Evolutionary conservation across 2,888 invertebrate species (phyloP).

Genomic region (Cerastis leucographa): DNA sequence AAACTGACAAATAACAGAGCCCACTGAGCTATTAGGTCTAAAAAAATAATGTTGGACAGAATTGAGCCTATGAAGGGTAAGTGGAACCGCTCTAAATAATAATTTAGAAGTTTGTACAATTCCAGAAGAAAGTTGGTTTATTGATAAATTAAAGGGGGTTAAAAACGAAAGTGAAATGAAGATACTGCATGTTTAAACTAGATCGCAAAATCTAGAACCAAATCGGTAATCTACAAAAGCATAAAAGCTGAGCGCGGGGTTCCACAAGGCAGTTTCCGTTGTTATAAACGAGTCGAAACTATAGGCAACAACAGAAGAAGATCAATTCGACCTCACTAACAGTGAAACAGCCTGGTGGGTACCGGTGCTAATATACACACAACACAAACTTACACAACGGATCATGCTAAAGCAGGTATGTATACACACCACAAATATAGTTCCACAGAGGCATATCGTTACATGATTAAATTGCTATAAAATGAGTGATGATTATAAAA

Average conservation of each 20-base stretch:
- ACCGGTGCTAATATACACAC: conserved; percentile 3
- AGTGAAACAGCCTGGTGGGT: conserved; percentile 10
- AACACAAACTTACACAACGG: conserved; percentile 7
- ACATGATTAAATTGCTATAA: conserved; percentile 25
- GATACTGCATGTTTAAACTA: conserved; percentile 21
- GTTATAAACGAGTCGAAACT: neutral
- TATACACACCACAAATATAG: conserved; percentile 31
- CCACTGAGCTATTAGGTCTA: conserved; percentile 39
- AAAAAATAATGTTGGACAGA: conserved; percentile 28
- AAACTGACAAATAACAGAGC: conserved; percentile 38
- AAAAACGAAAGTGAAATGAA: neutral
- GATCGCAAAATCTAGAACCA: conserved; percentile 6
- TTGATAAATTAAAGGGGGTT: conserved; percentile 11
- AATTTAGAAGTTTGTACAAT: conserved; percentile 6
- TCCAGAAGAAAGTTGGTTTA: conserved; percentile 16
- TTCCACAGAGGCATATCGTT: conserved; percentile 38
- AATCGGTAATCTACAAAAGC: conserved; percentile 11
- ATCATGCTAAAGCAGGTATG: conserved; percentile 16
- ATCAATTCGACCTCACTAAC: neutral
- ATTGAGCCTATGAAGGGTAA: conserved; percentile 34
- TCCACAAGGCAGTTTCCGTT: conserved; percentile 35
- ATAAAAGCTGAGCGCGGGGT: conserved; percentile 17
- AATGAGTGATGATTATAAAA: conserved; percentile 41
- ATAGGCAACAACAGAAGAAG: neutral
- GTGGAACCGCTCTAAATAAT: conserved; percentile 19